These are phyloP conservation scores for Archilochus colubris DNA, from an alignment of 2,113 vertebrate genomes.

Conservation along the genomic window DNA sequence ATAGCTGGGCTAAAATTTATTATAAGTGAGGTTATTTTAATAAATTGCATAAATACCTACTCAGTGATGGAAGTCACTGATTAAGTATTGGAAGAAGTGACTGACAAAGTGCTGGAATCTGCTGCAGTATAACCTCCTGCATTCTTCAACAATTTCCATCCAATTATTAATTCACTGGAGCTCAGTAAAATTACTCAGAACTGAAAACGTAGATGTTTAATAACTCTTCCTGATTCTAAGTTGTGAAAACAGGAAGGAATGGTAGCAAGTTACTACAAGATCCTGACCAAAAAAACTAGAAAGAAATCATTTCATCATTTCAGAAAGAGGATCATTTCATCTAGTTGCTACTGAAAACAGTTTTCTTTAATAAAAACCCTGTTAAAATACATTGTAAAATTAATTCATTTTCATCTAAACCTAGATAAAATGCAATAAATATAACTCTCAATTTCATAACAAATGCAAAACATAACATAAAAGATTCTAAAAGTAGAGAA, in stretches of 20 bases:
- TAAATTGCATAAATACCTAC: neutral
- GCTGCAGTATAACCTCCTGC: neutral
- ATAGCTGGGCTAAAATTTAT: neutral
- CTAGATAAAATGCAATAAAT: neutral
- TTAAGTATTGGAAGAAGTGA: neutral
- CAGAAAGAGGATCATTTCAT: neutral
- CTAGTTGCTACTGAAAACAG: neutral
- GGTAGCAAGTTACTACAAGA: neutral
- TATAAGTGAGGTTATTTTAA: neutral
- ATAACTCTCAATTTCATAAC: neutral
- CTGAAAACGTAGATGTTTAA: neutral
- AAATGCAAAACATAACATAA: neutral
- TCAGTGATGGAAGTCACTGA: neutral
- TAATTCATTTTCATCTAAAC: neutral
- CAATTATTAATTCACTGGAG: neutral
- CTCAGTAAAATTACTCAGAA: neutral
- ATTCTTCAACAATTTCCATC: conserved; percentile 10
- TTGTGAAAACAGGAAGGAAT: neutral
- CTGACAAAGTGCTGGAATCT: neutral
- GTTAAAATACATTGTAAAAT: neutral
- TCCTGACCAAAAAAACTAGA: neutral
- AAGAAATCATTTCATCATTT: neutral
- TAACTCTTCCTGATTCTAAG: neutral
- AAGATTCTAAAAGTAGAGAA: neutral
- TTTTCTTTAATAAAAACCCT: neutral